Percentiles rank a stretch among this genome's conserved stretches.
phyloP scores from a whole-genome alignment of 2,888 invertebrate species.

The Parnassius glacialis region DNA sequence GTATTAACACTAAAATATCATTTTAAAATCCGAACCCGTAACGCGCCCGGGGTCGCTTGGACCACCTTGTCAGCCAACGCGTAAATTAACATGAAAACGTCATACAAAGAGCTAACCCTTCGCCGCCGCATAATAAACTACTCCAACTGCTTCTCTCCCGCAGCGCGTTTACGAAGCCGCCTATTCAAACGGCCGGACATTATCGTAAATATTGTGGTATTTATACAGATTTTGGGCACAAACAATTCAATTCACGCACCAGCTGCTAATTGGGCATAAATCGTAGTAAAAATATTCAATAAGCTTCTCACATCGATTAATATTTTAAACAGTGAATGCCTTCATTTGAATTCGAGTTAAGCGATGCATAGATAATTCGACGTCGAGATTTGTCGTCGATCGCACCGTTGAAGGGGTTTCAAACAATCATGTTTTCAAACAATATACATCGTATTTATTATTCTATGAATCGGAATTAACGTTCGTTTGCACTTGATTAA shows the following conservation, averaged over 20 bases:
- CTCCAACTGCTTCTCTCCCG: slow-evolving; percentile 54
- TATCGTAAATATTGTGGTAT: slow-evolving; percentile 80
- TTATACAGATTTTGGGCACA: slow-evolving; percentile 76
- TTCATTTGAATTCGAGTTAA: slow-evolving; percentile 68
- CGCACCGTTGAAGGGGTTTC: slow-evolving; percentile 46
- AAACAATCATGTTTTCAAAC: slow-evolving; percentile 44
- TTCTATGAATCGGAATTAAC: slow-evolving; percentile 37
- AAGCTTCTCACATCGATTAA: slow-evolving; percentile 74
- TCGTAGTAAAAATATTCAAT: slow-evolving; percentile 76
- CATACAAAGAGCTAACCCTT: slow-evolving; percentile 75
- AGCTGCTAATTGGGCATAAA: slow-evolving; percentile 78
- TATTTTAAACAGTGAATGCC: slow-evolving; percentile 66
- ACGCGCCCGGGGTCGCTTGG: slow-evolving; percentile 44
- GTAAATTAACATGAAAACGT: slow-evolving; percentile 63
- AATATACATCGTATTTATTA: slow-evolving; percentile 29
- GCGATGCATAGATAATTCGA: slow-evolving; percentile 64
- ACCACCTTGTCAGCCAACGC: slow-evolving; percentile 71
- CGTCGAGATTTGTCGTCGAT: slow-evolving; percentile 55
- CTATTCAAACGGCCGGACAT: slow-evolving; percentile 71
- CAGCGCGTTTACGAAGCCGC: slow-evolving; percentile 56
- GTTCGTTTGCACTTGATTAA: slow-evolving; percentile 42
- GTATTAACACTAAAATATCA: slow-evolving; percentile 74
- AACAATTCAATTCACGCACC: slow-evolving; percentile 80
- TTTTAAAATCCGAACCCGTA: slow-evolving; percentile 52
- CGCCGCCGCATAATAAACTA: slow-evolving; percentile 67